phyloP scores from a whole-genome alignment of 1,140 invertebrate species.

The Pemphigus obesinymphae region DNA sequence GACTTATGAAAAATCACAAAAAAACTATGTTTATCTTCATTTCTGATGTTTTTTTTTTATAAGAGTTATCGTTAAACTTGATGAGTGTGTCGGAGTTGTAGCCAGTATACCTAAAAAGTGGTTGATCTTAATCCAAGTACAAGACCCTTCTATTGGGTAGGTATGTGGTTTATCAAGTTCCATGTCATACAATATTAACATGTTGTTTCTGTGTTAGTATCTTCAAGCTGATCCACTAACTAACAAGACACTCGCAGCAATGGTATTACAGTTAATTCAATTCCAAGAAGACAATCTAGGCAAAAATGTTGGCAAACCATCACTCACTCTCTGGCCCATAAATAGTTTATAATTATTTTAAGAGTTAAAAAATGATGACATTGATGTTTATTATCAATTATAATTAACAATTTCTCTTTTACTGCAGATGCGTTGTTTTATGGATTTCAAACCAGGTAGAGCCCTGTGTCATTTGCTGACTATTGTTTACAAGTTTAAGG shows the following conservation, averaged over 20 bases:
- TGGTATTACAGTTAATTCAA: conserved; percentile 84
- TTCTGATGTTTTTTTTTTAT: background rate
- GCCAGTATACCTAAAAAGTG: too few relatives aligned
- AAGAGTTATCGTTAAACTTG: background rate
- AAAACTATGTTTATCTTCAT: conserved; percentile 63
- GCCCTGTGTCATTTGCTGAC: conserved; percentile 87
- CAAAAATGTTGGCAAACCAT: conserved; percentile 84
- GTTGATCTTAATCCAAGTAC: too few relatives aligned
- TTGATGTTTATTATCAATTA: background rate
- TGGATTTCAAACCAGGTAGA: conserved; percentile 91
- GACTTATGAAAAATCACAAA: conserved; percentile 93
- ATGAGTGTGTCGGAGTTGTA: too few relatives aligned
- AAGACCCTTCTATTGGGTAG: too few relatives aligned
- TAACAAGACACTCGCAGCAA: conserved; percentile 78
- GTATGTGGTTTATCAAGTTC: too few relatives aligned
- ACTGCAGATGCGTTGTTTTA: conserved; percentile 79
- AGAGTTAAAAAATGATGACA: too few relatives aligned
- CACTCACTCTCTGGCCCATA: conserved; percentile 75
- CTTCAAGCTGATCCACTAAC: conserved; percentile 88
- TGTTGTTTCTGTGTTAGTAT: conserved; percentile 57
- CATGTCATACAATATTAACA: background rate
- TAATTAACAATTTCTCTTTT: too few relatives aligned
- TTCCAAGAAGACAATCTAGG: conserved; percentile 96
- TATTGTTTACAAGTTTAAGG: conserved; percentile 91
- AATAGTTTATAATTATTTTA: too few relatives aligned